phyloP scores from a whole-genome alignment of 2,888 invertebrate genomes.

The Trichacis sp. region DNA sequence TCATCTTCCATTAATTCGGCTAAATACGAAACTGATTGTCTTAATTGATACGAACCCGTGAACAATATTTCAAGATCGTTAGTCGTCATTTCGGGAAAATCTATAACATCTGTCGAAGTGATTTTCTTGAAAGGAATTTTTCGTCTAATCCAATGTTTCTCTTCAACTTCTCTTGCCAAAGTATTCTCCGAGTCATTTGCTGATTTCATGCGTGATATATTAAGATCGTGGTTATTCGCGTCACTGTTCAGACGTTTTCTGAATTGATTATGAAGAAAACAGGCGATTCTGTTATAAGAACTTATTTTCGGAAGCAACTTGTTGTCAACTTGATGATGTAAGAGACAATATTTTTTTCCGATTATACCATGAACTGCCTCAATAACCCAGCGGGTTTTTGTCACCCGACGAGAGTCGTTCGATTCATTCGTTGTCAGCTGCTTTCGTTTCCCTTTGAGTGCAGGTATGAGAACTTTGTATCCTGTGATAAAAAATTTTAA shows the following conservation, averaged over 20 bases:
- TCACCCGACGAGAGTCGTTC: conserved; percentile 37
- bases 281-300: conserved; percentile 9
- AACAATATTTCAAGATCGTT: conserved; percentile 33
- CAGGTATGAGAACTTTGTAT: conserved; percentile 23
- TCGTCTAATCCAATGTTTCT: conserved; percentile 27
- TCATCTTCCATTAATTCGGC: conserved; percentile 34
- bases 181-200: conserved; percentile 27
- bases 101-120: conserved; percentile 5
- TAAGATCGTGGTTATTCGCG: conserved; percentile 10
- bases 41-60: conserved; percentile 44
- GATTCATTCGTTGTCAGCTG: conserved; percentile 30
- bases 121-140: conserved; percentile 15
- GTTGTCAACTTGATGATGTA: conserved; percentile 31
- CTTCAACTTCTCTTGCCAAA: conserved; percentile 30
- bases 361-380: conserved; percentile 39
- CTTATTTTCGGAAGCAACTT: conserved; percentile 29
- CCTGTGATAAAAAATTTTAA: no score
- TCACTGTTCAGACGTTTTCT: conserved; percentile 15
- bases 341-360: conserved; percentile 23
- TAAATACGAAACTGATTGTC: conserved; percentile 42
- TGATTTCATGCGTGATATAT: conserved; percentile 22
- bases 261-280: conserved; percentile 24
- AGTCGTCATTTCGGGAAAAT: conserved; percentile 29
- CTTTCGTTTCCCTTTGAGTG: conserved; percentile 12
- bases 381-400: conserved; percentile 40